phyloP scores from a whole-genome alignment of 2,888 invertebrate species.

The Drosophila mulleri region DNA sequence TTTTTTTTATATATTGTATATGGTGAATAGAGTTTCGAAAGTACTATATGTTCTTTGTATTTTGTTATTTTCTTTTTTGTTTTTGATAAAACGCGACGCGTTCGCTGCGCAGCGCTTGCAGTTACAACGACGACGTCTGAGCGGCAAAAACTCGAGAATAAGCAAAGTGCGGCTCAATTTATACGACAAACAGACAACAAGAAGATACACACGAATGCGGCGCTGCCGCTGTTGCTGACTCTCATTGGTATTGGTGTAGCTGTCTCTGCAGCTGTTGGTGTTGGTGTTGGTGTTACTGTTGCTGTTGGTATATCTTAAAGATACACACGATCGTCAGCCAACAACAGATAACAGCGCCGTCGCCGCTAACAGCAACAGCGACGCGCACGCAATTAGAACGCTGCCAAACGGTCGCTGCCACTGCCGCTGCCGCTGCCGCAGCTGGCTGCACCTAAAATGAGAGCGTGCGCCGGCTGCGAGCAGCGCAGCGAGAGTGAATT shows the following conservation, averaged over 20 bases:
- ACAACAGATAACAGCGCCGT: conserved; percentile 61
- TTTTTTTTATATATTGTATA: background rate
- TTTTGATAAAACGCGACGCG: conserved; percentile 46
- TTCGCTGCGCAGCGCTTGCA: conserved; percentile 68
- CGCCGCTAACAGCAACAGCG: conserved; percentile 48
- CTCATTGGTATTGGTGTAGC: conserved; percentile 26
- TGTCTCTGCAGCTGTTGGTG: conserved; percentile 12
- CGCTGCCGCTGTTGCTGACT: conserved; percentile 30
- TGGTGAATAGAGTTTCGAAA: conserved; percentile 23
- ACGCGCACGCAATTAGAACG: conserved; percentile 73
- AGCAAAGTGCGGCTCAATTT: conserved; percentile 81
- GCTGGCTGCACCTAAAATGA: conserved; percentile 41
- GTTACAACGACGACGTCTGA: conserved; percentile 77
- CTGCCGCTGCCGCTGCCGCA: background rate
- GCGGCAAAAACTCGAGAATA: conserved; percentile 81
- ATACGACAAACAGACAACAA: conserved; percentile 77
- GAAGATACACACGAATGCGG: conserved; percentile 68
- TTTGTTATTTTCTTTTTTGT: background rate
- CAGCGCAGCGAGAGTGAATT: conserved; percentile 73
- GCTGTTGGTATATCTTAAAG: conserved; percentile 66
- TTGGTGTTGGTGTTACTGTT: conserved; percentile 21
- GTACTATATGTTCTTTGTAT: conserved; percentile 4
- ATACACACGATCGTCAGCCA: conserved; percentile 71
- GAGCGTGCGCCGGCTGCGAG: conserved; percentile 32
- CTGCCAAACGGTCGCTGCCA: conserved; percentile 32